phyloP scores from a whole-genome alignment of 1,140 invertebrate species.

The Brachionus plicatilis region DNA sequence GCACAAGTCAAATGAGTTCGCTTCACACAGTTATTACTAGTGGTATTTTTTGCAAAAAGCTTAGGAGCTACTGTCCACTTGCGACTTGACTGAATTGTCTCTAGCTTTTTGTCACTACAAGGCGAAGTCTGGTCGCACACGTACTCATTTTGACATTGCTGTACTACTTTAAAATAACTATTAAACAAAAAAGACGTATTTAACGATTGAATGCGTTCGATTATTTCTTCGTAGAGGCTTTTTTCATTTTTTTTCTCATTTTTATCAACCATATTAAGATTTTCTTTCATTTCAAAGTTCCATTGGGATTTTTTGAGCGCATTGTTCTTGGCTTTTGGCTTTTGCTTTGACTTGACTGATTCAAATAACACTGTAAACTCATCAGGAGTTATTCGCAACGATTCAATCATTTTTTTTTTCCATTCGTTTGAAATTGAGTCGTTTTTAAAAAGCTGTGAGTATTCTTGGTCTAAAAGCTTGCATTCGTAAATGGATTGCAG shows the following conservation, averaged over 20 bases:
- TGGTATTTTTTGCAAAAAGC: constrained; percentile 5
- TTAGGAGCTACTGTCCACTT: constrained; percentile 38
- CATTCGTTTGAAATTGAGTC: constrained; percentile 14
- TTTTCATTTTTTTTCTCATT: background rate
- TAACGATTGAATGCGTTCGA: background rate
- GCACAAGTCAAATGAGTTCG: background rate
- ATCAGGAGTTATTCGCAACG: background rate
- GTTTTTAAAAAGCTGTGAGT: background rate
- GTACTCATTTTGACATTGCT: background rate
- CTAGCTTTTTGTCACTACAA: background rate
- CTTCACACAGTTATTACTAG: background rate
- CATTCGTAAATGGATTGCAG: constrained; percentile 5
- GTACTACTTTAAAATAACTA: background rate
- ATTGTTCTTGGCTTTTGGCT: background rate
- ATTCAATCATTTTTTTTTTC: constrained; percentile 23
- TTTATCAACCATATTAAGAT: background rate
- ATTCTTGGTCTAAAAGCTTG: background rate
- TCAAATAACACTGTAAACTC: constrained; percentile 13
- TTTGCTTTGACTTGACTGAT: background rate
- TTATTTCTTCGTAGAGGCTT: background rate
- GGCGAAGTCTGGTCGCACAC: background rate
- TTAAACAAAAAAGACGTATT: background rate
- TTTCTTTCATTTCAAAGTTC: background rate
- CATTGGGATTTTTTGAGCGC: background rate
- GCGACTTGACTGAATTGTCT: background rate